A percentile compares a stretch with the other conserved stretches of the same genome.
These are phyloP conservation scores for Blastomussa wellsi DNA, from an alignment of 92 coral and sea anemone genomes.

Conservation along the genomic window DNA sequence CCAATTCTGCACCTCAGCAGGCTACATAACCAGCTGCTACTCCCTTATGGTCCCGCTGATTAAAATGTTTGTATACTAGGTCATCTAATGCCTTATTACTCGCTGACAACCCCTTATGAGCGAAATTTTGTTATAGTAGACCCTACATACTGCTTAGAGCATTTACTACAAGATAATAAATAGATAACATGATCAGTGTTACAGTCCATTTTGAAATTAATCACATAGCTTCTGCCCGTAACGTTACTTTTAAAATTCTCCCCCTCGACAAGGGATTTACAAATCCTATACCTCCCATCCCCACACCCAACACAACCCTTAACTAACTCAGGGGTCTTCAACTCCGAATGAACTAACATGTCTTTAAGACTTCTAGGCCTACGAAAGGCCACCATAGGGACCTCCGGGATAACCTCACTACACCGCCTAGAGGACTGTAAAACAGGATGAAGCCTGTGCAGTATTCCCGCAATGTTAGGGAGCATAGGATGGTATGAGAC, in stretches of 20 bases:
- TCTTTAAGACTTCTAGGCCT: conserved; percentile 3
- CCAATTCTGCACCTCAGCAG: too few relatives aligned
- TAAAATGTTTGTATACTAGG: too few relatives aligned
- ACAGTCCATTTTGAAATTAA: background rate
- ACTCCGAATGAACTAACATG: conserved; percentile 5
- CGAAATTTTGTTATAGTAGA: background rate
- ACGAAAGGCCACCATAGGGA: conserved; percentile 6
- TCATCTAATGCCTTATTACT: background rate
- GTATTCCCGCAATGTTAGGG: background rate
- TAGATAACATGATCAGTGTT: background rate
- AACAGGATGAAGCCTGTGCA: too few relatives aligned
- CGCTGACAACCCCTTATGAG: background rate
- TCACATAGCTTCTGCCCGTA: background rate
- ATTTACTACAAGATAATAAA: background rate
- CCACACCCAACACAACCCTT: conserved; percentile 4
- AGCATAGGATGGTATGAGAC: background rate
- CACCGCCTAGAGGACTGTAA: too few relatives aligned
- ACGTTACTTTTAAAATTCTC: background rate
- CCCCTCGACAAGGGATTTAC: too few relatives aligned
- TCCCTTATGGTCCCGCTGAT: background rate
- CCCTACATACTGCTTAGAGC: background rate
- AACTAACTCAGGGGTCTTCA: background rate
- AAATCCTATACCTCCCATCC: background rate
- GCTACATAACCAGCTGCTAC: too few relatives aligned
- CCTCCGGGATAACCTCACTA: conserved; percentile 5